Evolutionary conservation across 2,113 vertebrate genomes (phyloP).

Genomic region (Lepus timidus): DNA sequence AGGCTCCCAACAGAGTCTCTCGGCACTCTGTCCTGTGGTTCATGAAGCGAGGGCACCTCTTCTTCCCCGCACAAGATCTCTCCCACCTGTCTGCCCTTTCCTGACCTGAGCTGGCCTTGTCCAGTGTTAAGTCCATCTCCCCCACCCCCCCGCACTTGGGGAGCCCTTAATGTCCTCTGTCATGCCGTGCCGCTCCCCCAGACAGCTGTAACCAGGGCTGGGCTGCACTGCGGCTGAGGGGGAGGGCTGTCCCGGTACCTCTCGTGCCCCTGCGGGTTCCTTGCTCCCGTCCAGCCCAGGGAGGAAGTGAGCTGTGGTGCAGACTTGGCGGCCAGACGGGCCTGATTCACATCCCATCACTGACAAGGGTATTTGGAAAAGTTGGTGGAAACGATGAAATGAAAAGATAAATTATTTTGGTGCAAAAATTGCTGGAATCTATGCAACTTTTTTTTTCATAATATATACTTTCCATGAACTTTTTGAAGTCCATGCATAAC

Average conservation of each 20-base stretch:
- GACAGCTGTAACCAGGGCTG: fast-evolving
- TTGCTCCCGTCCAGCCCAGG: not conserved
- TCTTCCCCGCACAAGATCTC: not conserved
- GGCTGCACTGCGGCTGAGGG: not conserved
- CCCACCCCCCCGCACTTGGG: not conserved
- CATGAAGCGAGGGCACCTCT: not conserved
- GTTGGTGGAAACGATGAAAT: too few relatives aligned
- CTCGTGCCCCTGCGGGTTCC: not conserved
- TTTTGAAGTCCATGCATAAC: too few relatives aligned
- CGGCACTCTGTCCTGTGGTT: not conserved
- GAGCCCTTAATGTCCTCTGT: conserved; percentile 67
- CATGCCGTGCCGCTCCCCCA: not conserved
- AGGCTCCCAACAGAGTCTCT: not conserved
- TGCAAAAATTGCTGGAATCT: too few relatives aligned
- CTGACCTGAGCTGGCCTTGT: not conserved
- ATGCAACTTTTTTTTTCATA: too few relatives aligned
- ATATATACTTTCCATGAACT: too few relatives aligned
- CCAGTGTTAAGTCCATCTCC: not conserved
- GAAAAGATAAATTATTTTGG: too few relatives aligned
- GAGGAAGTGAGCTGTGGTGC: not conserved
- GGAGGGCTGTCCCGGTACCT: not conserved
- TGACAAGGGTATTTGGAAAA: too few relatives aligned
- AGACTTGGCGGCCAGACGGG: not conserved
- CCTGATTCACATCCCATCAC: not conserved
- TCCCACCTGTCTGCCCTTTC: not conserved